Evolutionary conservation across 2,797 vertebrate species (phyloP).

Genomic region (Dendrocincla tyrannina): DNA sequence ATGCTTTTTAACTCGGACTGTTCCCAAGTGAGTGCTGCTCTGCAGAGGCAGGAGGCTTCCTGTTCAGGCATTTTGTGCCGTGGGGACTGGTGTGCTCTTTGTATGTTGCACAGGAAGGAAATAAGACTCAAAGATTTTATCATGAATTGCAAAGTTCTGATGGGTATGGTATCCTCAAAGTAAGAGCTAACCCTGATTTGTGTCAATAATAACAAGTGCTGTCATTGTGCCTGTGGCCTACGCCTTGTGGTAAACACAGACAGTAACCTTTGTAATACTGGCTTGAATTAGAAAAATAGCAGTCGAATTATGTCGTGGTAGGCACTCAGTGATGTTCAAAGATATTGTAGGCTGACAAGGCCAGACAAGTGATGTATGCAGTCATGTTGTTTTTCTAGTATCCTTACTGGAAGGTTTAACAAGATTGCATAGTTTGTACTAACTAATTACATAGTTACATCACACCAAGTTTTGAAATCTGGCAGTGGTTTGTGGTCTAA

Average conservation of each 20-base stretch:
- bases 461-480: background rate
- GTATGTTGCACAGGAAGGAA: slow-evolving; percentile 15
- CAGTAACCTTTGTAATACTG: background rate
- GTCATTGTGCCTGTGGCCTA: background rate
- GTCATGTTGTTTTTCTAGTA: background rate
- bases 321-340: background rate
- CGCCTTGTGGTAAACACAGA: background rate
- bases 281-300: background rate
- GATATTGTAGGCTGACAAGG: background rate
- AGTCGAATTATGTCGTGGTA: background rate
- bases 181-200: background rate
- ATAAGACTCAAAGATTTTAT: background rate
- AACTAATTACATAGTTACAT: background rate
- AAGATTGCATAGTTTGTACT: background rate
- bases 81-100: background rate
- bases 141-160: background rate
- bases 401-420: background rate
- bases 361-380: background rate
- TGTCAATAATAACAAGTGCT: background rate
- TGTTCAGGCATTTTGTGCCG: background rate
- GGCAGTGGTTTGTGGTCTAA: background rate
- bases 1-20: rapidly evolving
- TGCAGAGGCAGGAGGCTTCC: background rate
- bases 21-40: background rate
- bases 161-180: background rate